Conservation (phyloP, 2,113 vertebrate genomes). For the Odobenus rosmarus region DNA sequence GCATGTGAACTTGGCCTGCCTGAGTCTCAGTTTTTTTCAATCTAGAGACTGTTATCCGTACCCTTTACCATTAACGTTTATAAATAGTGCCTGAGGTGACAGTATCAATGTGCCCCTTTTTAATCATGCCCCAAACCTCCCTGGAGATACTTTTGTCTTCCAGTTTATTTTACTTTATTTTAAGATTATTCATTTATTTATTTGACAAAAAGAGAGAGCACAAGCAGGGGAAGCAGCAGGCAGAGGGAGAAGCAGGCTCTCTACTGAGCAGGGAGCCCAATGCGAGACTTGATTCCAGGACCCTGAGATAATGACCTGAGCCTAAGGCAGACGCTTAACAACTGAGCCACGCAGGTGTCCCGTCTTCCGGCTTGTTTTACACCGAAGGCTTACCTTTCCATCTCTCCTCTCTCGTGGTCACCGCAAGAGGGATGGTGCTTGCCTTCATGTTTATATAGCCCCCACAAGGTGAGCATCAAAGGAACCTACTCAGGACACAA, state of each 20-base stretch:
- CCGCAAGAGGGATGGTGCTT: background rate
- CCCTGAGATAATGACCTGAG: too few relatives aligned
- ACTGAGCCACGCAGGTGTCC: too few relatives aligned
- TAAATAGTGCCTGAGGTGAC: background rate
- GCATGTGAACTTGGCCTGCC: background rate
- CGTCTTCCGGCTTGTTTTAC: background rate
- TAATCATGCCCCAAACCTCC: background rate
- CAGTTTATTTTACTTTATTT: background rate
- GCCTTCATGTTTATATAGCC: background rate
- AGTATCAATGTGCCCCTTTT: background rate
- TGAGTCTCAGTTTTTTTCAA: conserved; percentile 49
- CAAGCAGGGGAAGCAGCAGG: too few relatives aligned
- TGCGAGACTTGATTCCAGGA: too few relatives aligned
- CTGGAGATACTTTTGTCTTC: background rate
- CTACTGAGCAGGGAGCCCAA: too few relatives aligned
- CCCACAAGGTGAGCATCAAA: background rate
- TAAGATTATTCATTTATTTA: too few relatives aligned
- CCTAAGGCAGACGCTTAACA: too few relatives aligned
- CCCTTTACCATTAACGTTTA: background rate
- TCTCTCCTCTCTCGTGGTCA: background rate
- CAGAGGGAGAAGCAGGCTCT: too few relatives aligned
- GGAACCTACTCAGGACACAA: background rate
- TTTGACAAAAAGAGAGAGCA: too few relatives aligned
- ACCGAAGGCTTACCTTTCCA: background rate
- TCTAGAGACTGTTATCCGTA: background rate